These are phyloP conservation scores for Philonicus albiceps DNA, from an alignment of 2,888 invertebrate species.

Conservation along the genomic window DNA sequence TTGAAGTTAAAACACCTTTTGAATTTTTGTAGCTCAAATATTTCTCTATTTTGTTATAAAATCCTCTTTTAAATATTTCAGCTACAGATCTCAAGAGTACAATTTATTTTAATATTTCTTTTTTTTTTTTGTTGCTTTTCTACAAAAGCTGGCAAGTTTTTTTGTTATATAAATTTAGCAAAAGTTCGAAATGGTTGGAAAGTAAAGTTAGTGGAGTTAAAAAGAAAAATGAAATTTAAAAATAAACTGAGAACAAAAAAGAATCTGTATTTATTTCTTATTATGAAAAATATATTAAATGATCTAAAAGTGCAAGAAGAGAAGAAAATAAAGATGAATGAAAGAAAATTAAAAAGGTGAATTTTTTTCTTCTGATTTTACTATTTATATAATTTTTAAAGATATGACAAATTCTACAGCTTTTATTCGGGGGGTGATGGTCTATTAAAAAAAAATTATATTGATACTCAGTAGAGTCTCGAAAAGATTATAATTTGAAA, in stretches of 20 bases:
- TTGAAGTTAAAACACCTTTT: neutral
- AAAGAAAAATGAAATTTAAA: neutral
- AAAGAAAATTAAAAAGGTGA: neutral
- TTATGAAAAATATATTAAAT: conserved; percentile 14
- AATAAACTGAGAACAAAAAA: neutral
- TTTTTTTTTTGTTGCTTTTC: neutral
- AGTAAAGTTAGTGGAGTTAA: neutral
- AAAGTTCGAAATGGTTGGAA: neutral
- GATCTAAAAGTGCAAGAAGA: conserved; percentile 1
- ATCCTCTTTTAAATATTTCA: neutral
- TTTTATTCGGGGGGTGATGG: no score
- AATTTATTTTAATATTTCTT: neutral
- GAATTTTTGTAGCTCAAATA: neutral
- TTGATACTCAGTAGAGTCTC: no score
- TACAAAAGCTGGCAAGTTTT: neutral
- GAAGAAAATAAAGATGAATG: conserved; percentile 11
- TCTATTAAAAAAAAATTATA: no score
- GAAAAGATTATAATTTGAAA: no score
- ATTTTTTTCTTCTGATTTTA: neutral
- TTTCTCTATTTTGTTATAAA: neutral
- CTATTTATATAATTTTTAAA: no score
- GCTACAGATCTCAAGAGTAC: neutral
- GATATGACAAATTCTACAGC: no score
- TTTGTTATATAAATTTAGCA: neutral
- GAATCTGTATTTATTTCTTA: conserved; percentile 10